Conservation (phyloP, 2,113 vertebrate species). For the Colius striatus region DNA sequence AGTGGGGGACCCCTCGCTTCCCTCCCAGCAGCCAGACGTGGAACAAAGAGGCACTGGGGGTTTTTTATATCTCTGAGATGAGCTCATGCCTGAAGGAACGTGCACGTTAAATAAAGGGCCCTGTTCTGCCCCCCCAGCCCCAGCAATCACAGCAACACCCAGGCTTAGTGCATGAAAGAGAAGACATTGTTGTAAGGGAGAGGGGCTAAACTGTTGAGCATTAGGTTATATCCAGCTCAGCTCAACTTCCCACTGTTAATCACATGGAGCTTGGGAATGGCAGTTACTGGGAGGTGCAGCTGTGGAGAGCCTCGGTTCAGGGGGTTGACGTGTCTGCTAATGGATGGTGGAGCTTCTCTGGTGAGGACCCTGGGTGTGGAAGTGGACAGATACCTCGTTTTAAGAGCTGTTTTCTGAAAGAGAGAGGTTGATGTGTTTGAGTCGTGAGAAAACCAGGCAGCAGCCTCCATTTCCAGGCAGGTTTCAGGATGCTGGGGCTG, state of each 20-base stretch:
- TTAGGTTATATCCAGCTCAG: slow-evolving; percentile 18
- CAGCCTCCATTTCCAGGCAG: not conserved
- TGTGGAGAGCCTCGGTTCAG: not conserved
- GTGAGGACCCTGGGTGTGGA: not conserved
- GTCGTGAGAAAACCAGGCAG: not conserved
- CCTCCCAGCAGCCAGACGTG: not conserved
- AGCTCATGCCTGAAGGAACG: slow-evolving; percentile 54
- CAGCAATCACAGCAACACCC: not conserved
- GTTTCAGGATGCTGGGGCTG: accelerated
- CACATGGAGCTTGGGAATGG: not conserved
- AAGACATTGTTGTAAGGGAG: not conserved
- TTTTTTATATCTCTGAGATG: slow-evolving; percentile 42
- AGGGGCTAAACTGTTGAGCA: not conserved
- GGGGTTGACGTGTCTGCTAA: not conserved
- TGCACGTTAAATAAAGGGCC: slow-evolving; percentile 30
- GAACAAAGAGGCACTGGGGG: slow-evolving; percentile 50
- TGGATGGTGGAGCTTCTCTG: not conserved
- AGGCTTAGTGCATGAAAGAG: not conserved
- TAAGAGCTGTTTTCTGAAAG: not conserved
- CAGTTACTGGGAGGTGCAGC: not conserved
- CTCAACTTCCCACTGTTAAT: not conserved
- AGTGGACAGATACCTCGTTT: not conserved
- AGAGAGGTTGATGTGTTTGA: not conserved
- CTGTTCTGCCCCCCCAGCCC: slow-evolving; percentile 1
- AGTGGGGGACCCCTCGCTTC: slow-evolving; percentile 26